Conservation (phyloP, 2,888 invertebrate genomes). For the Erebia epiphron region DNA sequence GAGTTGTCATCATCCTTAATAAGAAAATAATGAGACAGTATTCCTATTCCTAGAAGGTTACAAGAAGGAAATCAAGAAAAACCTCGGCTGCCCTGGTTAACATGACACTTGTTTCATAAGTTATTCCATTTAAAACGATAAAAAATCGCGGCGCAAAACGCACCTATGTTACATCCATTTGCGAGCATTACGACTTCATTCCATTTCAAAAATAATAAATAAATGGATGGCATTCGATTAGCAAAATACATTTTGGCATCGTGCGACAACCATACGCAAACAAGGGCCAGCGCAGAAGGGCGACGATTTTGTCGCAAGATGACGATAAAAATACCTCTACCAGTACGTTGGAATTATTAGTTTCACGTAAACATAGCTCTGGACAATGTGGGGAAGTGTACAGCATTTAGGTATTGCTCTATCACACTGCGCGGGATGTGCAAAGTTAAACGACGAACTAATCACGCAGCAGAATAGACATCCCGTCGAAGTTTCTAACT, state of each 20-base stretch:
- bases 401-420: no score
- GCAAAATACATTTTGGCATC: slow-evolving; percentile 15
- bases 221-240: slow-evolving; percentile 17
- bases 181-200: not conserved
- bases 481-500: no score
- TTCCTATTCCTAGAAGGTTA: not conserved
- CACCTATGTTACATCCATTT: not conserved
- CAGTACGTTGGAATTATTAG: no score
- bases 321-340: not conserved
- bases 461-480: no score
- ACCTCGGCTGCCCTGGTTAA: not conserved
- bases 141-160: not conserved
- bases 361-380: no score
- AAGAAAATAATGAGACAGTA: no score
- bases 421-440: no score
- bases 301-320: not conserved
- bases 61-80: not conserved
- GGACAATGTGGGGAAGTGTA: no score
- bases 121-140: not conserved
- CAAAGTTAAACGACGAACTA: no score
- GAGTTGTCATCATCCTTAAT: no score
- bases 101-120: not conserved
- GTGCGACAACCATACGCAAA: slow-evolving; percentile 22
- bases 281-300: not conserved
- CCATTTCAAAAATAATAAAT: slow-evolving; percentile 5